Conservation (phyloP, 1,140 invertebrate species). For the Phthorimaea operculella region DNA sequence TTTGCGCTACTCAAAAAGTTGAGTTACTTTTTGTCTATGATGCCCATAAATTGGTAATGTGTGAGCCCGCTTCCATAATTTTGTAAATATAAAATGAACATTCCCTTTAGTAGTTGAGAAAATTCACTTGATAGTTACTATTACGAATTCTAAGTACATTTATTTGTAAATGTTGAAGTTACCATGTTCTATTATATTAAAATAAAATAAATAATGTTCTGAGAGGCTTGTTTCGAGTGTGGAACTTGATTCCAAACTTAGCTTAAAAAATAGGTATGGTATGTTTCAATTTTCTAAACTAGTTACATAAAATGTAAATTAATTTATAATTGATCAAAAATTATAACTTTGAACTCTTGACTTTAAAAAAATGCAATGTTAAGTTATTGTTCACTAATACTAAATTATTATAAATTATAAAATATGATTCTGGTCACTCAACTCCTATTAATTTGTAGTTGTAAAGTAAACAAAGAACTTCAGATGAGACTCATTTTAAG, state of each 20-base stretch:
- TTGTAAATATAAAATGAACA: constrained; percentile 42
- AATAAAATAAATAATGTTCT: too few relatives aligned
- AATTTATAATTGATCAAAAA: not conserved
- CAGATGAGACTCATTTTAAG: constrained; percentile 11
- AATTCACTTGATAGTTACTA: constrained; percentile 31
- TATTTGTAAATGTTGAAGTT: constrained; percentile 25
- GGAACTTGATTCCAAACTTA: too few relatives aligned
- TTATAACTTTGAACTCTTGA: not conserved
- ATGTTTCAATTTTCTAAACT: too few relatives aligned
- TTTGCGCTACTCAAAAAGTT: too few relatives aligned
- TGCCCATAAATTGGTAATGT: too few relatives aligned
- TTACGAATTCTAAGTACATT: constrained; percentile 25
- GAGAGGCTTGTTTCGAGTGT: too few relatives aligned
- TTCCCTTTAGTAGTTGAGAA: constrained; percentile 49
- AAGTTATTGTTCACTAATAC: constrained; percentile 42
- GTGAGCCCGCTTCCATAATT: constrained; percentile 5
- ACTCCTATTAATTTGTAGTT: constrained; percentile 51
- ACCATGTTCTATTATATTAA: constrained; percentile 27
- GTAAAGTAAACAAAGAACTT: constrained; percentile 29
- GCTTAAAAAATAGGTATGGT: too few relatives aligned
- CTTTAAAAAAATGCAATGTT: not conserved
- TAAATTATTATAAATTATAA: constrained; percentile 47
- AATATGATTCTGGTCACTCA: constrained; percentile 59
- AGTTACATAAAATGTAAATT: not conserved
- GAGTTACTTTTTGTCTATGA: too few relatives aligned